phyloP scores from a whole-genome alignment of 92 coral and sea anemone species.

The Paragorgia papillata region DNA sequence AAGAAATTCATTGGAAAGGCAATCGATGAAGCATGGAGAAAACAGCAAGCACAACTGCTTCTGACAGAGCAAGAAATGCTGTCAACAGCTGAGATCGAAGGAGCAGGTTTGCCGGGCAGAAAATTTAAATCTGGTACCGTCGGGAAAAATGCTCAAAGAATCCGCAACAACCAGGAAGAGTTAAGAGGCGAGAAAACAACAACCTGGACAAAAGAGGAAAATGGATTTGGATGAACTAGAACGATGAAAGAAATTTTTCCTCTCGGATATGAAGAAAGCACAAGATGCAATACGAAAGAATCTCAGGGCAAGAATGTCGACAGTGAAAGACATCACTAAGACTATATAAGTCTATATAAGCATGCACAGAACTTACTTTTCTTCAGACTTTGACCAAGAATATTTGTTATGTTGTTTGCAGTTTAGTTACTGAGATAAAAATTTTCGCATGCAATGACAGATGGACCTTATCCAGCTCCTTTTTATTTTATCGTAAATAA shows the following conservation, averaged over 20 bases:
- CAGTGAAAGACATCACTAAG: not conserved
- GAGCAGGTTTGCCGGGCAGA: not conserved
- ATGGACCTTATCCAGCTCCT: no score
- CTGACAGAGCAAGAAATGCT: no score
- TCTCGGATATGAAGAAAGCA: conserved; percentile 7
- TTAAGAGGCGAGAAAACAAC: not conserved
- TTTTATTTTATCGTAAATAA: no score
- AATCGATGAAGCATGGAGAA: not conserved
- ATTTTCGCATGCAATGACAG: no score
- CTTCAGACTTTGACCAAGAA: no score
- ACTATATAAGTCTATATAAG: no score
- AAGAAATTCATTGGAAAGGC: not conserved
- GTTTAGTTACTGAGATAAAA: no score
- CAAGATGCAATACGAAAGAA: conserved; percentile 7
- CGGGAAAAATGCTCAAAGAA: not conserved
- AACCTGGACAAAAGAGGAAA: not conserved
- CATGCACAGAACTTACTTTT: no score
- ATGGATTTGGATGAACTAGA: not conserved
- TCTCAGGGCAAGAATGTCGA: not conserved
- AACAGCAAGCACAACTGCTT: no score
- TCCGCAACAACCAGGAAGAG: conserved; percentile 5
- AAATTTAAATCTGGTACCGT: not conserved
- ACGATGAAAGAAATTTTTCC: conserved; percentile 1
- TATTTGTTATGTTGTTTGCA: no score
- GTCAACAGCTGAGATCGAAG: no score